These are phyloP conservation scores for Psammodynastes pulverulentus DNA, from an alignment of 2,113 vertebrate genomes.

Conservation along the genomic window DNA sequence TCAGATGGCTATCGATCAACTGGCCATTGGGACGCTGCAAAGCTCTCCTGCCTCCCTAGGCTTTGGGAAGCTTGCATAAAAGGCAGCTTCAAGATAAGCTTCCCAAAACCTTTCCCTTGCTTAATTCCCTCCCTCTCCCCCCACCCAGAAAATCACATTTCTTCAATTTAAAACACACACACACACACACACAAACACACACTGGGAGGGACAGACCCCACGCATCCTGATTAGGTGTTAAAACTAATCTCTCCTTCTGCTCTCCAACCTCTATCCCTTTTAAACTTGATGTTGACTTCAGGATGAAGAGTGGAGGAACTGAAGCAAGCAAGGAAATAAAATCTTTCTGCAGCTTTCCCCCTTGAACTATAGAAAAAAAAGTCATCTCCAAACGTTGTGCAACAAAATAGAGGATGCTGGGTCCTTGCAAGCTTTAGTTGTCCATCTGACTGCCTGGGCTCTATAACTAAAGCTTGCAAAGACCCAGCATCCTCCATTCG, in stretches of 20 bases:
- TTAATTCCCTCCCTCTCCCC: background rate
- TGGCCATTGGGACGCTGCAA: background rate
- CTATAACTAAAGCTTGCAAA: background rate
- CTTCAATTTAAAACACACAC: background rate
- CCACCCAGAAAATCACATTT: background rate
- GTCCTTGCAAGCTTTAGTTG: background rate
- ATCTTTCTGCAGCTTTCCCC: background rate
- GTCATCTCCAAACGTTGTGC: background rate
- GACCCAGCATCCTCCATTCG: background rate
- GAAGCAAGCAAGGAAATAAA: background rate
- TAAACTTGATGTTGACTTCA: background rate
- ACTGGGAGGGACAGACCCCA: no score
- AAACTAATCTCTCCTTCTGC: no score
- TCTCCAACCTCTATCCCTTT: no score
- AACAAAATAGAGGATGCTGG: background rate
- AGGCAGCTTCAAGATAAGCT: background rate
- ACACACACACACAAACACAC: no score
- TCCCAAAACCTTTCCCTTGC: background rate
- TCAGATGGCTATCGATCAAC: background rate
- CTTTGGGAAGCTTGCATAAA: background rate
- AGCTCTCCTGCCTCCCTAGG: background rate
- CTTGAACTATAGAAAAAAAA: background rate
- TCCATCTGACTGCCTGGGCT: background rate
- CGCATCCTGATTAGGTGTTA: no score
- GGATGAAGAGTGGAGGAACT: background rate